Percentiles rank a stretch among this genome's conserved stretches.
phyloP scores from a whole-genome alignment of 2,113 vertebrate species.

The Halichoeres trimaculatus region DNA sequence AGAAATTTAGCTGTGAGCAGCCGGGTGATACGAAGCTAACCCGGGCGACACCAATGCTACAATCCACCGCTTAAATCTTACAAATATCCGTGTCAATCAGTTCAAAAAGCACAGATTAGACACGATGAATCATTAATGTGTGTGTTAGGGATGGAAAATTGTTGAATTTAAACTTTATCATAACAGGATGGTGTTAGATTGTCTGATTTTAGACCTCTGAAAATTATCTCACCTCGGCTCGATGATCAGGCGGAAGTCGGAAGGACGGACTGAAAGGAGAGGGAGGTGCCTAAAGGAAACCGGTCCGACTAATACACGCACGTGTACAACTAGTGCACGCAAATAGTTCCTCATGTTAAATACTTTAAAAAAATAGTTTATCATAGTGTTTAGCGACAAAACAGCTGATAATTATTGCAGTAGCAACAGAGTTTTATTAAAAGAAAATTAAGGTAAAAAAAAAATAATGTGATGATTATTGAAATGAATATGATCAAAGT shows the following conservation, averaged over 20 bases:
- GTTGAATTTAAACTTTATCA: rapidly evolving
- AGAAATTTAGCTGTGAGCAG: rapidly evolving
- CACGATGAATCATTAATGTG: rapidly evolving
- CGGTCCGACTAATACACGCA: slow-evolving; percentile 24
- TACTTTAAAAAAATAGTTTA: too few species aligned
- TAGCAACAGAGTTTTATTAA: too few species aligned
- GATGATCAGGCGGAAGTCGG: slow-evolving; percentile 73
- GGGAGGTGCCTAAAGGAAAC: slow-evolving; percentile 73
- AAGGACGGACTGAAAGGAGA: slow-evolving; percentile 62
- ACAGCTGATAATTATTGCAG: too few species aligned
- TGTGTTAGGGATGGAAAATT: rapidly evolving
- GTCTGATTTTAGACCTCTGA: background rate
- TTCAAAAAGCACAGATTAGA: background rate
- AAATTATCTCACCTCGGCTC: slow-evolving; percentile 66
- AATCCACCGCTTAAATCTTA: background rate
- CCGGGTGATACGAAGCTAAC: slow-evolving; percentile 9
- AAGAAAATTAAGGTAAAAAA: too few species aligned
- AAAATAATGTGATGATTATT: too few species aligned
- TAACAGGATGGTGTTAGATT: slow-evolving; percentile 69
- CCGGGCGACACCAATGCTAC: background rate
- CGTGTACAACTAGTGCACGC: background rate
- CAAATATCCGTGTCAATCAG: background rate
- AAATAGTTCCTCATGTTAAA: background rate
- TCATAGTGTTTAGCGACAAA: too few species aligned
- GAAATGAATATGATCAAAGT: too few species aligned